Percentiles rank a stretch among this genome's conserved stretches.
Conservation (phyloP, 2,888 invertebrate genomes). For the Alloscopus bannaensis region DNA sequence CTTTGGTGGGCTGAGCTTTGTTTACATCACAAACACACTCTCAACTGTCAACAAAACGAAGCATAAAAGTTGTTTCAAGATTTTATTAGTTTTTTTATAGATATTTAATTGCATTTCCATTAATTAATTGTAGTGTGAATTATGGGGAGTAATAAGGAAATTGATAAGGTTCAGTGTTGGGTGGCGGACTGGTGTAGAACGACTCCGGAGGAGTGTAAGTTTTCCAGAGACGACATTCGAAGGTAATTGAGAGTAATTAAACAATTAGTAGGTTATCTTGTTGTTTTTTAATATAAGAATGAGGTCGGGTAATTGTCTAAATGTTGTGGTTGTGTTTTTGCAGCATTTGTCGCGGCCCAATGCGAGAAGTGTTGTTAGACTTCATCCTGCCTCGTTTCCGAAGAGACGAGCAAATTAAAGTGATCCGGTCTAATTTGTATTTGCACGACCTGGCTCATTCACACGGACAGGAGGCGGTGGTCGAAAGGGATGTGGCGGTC, state of each 20-base stretch:
- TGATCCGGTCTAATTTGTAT: slow-evolving; percentile 54
- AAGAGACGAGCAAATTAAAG: slow-evolving; percentile 57
- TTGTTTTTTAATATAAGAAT: background rate
- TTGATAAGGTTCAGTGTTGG: slow-evolving; percentile 28
- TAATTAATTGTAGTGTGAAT: too few relatives aligned
- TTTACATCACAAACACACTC: too few relatives aligned
- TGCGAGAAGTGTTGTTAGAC: slow-evolving; percentile 49
- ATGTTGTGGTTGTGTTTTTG: slow-evolving; percentile 12
- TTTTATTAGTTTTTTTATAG: too few relatives aligned
- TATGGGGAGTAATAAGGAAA: slow-evolving; percentile 45
- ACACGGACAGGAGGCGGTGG: background rate
- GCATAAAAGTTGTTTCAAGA: too few relatives aligned
- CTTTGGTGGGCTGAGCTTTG: too few relatives aligned
- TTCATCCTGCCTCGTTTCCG: slow-evolving; percentile 45
- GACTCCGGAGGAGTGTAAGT: slow-evolving; percentile 29
- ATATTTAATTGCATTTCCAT: too few relatives aligned
- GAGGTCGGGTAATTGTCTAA: background rate
- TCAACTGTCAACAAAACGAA: too few relatives aligned
- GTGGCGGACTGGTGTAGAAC: slow-evolving; percentile 34
- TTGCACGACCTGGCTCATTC: slow-evolving; percentile 16
- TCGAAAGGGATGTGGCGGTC: background rate
- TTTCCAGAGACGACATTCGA: slow-evolving; percentile 46
- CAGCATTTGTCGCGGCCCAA: slow-evolving; percentile 57
- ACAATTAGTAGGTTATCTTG: background rate
- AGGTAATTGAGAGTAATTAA: slow-evolving; percentile 44